phyloP scores from a whole-genome alignment of 2,797 vertebrate species.

The Melanogrammus aeglefinus region DNA sequence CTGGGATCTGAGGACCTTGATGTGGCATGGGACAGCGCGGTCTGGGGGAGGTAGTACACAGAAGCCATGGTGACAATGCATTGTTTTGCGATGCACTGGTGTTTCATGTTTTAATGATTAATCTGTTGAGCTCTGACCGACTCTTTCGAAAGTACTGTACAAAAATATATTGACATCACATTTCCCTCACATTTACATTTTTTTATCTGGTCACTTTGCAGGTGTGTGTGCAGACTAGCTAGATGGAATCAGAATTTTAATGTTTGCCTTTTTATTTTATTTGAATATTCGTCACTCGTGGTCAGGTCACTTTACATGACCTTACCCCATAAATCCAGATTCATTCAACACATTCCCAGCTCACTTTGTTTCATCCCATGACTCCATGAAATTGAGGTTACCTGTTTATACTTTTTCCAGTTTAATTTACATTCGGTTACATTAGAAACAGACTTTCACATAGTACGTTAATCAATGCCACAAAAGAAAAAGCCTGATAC shows the following conservation, averaged over 20 bases:
- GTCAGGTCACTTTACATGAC: too few species aligned
- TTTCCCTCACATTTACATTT: neutral
- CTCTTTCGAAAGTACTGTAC: neutral
- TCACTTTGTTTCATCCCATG: neutral
- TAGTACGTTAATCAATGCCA: too few species aligned
- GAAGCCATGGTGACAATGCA: neutral
- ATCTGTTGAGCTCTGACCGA: neutral
- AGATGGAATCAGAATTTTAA: too few species aligned
- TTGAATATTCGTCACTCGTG: too few species aligned
- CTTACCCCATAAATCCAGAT: neutral
- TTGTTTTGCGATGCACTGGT: neutral
- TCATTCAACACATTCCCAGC: neutral
- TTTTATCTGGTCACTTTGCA: too few species aligned
- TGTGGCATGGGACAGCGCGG: constrained; percentile 91
- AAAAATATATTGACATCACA: neutral
- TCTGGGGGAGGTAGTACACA: constrained; percentile 65
- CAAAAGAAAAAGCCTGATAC: neutral
- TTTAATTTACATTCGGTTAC: too few species aligned
- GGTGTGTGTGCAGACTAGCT: too few species aligned
- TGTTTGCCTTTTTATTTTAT: too few species aligned
- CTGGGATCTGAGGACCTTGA: constrained; percentile 91
- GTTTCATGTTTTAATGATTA: neutral
- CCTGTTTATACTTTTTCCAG: too few species aligned
- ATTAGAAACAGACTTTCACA: too few species aligned
- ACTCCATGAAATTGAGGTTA: too few species aligned